Base-by-base conservation (phyloP, 2,888 invertebrate species). In the Drosophila melanosoma region DNA sequence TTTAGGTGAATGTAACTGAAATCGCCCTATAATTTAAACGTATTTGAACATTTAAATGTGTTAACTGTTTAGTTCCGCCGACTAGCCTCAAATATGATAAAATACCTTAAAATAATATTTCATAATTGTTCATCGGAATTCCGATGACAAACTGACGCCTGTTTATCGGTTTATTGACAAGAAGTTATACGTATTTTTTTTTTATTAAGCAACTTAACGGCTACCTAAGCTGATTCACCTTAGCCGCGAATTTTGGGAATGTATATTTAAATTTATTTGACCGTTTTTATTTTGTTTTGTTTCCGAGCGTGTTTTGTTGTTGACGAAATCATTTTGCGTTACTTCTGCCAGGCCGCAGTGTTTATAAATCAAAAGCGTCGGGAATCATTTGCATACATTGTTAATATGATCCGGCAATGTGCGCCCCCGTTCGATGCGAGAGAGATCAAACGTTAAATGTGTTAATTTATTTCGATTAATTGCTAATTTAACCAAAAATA, bases 391-490 rank as follows among this genome's bases (percentile, higher is more conserved):
- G 79, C 83, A 83, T 82, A 87, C 80, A 68, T 69, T 72, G 65
- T 81, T 74, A 64, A 74, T 56, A 51, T 60, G 64, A 62, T 66
- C 23, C 29, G 42, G 52, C 36, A 52, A 51, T 23, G 63, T 63
- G 45, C 42, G 59, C 49, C n/a, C 26, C 33, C 49, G 32, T 45
- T 40, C 12, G n/a, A 20, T 17, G 52, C 5, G 52, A 20, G 54
- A 48, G 42, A 49, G 67, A 73, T 71, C 66, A 66, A 79, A 64
- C 53, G 61, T 59, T 61, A 73, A 76, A 76, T 82, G 80, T 76
- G 81, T 76, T 81, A 79, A 79, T 82, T 81, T 80, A 82, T 81
- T 65, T 67, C 77, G 73, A 80, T 81, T 82, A 82, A 87, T 87
- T 82, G 82, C 74, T 77, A 82, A 85, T 87, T 85, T 84, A 64